These are phyloP conservation scores for Rhagium mordax DNA, from an alignment of 2,888 invertebrate species.

Conservation along the genomic window DNA sequence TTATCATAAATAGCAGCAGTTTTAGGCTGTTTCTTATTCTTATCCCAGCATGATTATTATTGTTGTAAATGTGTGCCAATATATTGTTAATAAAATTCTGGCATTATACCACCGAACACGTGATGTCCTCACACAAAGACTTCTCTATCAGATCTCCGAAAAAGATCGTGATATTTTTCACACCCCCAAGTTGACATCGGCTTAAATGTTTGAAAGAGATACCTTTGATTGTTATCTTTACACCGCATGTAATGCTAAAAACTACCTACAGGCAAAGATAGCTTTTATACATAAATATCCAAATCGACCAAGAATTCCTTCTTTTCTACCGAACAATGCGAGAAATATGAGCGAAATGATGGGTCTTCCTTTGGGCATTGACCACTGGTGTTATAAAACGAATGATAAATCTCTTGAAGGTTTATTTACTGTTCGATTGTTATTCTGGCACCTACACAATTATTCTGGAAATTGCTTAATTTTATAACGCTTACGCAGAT, in stretches of 20 bases:
- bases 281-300: conserved; percentile 6
- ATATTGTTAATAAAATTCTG: neutral
- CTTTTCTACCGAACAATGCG: conserved; percentile 23
- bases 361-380: conserved; percentile 34
- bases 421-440: conserved; percentile 31
- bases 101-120: neutral
- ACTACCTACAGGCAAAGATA: conserved; percentile 46
- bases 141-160: conserved; percentile 7
- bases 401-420: conserved; percentile 7
- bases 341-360: conserved; percentile 32
- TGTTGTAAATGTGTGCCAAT: neutral
- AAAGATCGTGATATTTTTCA: conserved; percentile 42
- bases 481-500: neutral
- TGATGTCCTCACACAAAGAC: neutral
- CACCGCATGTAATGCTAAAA: conserved; percentile 31
- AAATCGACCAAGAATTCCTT: conserved; percentile 20
- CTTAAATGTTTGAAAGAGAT: conserved; percentile 53
- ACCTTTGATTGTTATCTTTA: conserved; percentile 54
- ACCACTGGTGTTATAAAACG: conserved; percentile 26
- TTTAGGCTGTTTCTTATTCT: too few species aligned
- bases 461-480: neutral
- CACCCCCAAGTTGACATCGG: conserved; percentile 42
- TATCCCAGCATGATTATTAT: too few species aligned
- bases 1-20: too few species aligned
- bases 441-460: conserved; percentile 18